phyloP scores from a whole-genome alignment of 2,113 vertebrate species.

The Meleagris gallopavo region DNA sequence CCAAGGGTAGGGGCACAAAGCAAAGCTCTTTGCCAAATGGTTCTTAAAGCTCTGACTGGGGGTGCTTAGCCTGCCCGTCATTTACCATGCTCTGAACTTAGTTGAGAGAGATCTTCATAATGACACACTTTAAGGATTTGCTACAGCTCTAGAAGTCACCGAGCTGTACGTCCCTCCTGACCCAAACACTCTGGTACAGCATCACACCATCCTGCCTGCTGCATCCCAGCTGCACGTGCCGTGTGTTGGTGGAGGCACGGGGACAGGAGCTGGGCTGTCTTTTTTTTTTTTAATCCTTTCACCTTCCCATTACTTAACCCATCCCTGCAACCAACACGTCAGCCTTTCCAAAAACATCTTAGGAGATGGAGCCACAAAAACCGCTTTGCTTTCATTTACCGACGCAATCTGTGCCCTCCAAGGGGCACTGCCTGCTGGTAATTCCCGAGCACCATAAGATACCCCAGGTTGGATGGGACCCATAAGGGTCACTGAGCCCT shows the following conservation, averaged over 20 bases:
- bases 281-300: neutral
- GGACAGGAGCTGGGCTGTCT: neutral
- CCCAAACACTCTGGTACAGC: neutral
- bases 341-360: neutral
- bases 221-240: fast-evolving
- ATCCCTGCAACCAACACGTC: neutral
- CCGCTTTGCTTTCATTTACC: neutral
- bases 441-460: neutral
- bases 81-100: neutral
- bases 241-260: fast-evolving
- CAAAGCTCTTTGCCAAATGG: fast-evolving
- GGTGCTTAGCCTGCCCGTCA: neutral
- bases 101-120: fast-evolving
- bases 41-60: fast-evolving
- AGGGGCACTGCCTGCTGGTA: neutral
- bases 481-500: no score
- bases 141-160: no score
- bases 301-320: neutral
- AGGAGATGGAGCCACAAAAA: neutral
- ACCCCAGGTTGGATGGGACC: no score
- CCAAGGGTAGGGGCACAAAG: neutral
- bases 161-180: fast-evolving
- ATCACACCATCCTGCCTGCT: fast-evolving
- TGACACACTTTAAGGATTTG: neutral
- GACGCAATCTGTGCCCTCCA: fast-evolving